Evolutionary conservation across 2,113 vertebrate genomes (phyloP), one percentile per base, ranked within the genome.

Genomic region (Tragelaphus scriptus): DNA sequence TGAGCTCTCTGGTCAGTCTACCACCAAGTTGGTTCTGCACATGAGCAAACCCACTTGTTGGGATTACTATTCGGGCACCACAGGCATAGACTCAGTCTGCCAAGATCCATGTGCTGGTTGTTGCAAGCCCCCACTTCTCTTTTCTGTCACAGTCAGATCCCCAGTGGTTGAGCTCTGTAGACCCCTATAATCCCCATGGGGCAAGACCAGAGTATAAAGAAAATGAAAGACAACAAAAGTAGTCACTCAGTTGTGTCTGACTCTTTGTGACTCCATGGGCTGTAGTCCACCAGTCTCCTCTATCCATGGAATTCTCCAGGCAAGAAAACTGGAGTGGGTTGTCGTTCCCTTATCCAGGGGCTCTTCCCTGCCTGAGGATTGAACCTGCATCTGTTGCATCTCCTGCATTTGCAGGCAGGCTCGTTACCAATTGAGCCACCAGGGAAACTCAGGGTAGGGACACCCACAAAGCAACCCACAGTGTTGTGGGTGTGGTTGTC

Each of bases 331-430:
- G n/a, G n/a, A 71, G 68, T 12, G 68, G 9, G n/a, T 21, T 23
- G n/a, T 23, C 0, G 0, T 71, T 23, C n/a, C 68, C 68, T 36
- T 21, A 36, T 19, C 32, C 65, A 68, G 2, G 65, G 32, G 32
- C 19, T n/a, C 65, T 36, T 71, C 65, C n/a, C 65, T 21, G 21
- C n/a, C 68, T 0, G n/a, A 19, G 68, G 68, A 71, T 3, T 71
- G n/a, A 71, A 23, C 68, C n/a, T 23, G 2, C n/a, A 6, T 11
- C n/a, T 12, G 9, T 40, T 71, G 68, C n/a, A 40, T 71, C n/a
- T 40, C 68, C 68, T 71, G 65, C 65, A 71, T 23, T 71, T 0
- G 2, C 68, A 40, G n/a, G 68, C 19, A 71, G 19, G n/a, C n/a
- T 71, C 9, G 23, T 71, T 40, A 23, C 19, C 68, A 40, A 40